Evolutionary conservation across 2,797 vertebrate species (phyloP), one percentile per base, ranked within the genome.

Genomic region (Sebastes taczanowskii): DNA sequence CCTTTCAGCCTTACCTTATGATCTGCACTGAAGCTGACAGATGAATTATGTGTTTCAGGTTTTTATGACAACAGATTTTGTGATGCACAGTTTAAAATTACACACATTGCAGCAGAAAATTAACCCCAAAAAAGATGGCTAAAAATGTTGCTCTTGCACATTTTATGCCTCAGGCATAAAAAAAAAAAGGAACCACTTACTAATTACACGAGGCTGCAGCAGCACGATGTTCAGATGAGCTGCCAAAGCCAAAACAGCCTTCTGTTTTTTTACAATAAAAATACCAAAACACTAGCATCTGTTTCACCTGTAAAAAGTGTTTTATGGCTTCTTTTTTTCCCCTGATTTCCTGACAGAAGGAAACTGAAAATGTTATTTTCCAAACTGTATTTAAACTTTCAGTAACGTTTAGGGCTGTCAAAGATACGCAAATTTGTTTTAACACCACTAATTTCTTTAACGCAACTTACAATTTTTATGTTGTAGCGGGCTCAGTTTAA

Each of bases 161-260:
- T 85, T 77, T 88, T 34, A 68, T 22, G 83, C 90, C 84, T 70
- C 4, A 0, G 83, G 89, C 86, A 73, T 86, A 83, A 78, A n/a
- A 88, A 20, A 88, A 20, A 32, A 34, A 60, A 30, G 4, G 27
- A 16, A 9, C n/a, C 10, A 5, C 58, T 61, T 11, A 67, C 65
- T 58, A 84, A 85, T 86, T 75, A 84, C 60, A 80, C 68, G 6
- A 10, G 42, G 32, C 78, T 77, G 76, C 75, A 72, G 81, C 53
- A 83, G 76, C 67, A 30, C 42, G 59, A 71, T 56, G 84, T 78
- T 88, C 78, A 83, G 73, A 90, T 32, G 60, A 87, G 83, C 79
- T 87, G 86, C 83, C 81, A 89, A 63, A 72, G 65, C 27, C 71
- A 76, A 82, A 80, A 80, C 58, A 73, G 81, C 73, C 64, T 64